phyloP scores from a whole-genome alignment of 2,888 invertebrate species.

The Bimastos eiseni region DNA sequence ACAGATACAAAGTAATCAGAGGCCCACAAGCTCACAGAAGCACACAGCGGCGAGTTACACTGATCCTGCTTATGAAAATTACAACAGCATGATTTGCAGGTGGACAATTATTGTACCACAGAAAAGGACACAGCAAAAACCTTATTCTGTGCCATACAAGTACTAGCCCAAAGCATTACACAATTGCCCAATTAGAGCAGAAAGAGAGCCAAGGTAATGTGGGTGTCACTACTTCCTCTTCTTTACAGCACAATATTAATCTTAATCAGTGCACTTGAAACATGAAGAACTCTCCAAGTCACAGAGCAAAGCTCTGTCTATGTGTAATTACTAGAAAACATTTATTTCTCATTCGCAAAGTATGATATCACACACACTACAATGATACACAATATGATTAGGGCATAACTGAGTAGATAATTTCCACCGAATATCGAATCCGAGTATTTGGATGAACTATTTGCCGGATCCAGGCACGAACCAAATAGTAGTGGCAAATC shows the following conservation, averaged over 20 bases:
- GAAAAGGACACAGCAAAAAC: background rate
- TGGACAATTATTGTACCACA: background rate
- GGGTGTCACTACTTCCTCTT: background rate
- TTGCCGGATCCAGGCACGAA: too few relatives aligned
- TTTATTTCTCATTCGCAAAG: too few relatives aligned
- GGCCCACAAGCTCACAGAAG: background rate
- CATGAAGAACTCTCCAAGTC: background rate
- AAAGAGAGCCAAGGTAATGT: background rate
- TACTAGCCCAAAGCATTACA: background rate
- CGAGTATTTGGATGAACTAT: too few relatives aligned
- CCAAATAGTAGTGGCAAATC: too few relatives aligned
- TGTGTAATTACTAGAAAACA: background rate
- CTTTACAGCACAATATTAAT: too few relatives aligned
- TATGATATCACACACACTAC: too few relatives aligned
- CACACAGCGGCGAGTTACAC: background rate
- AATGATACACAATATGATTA: too few relatives aligned
- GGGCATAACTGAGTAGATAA: too few relatives aligned
- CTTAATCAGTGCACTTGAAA: background rate
- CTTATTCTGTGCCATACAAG: background rate
- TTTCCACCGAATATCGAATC: too few relatives aligned
- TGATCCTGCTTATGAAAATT: background rate
- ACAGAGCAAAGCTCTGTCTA: background rate
- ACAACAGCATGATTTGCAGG: background rate
- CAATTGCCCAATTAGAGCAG: background rate
- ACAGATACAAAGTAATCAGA: background rate